Evolutionary conservation across 1,140 invertebrate species (phyloP), one percentile per base, ranked within the genome.

Genomic region (Leucophenga varia): DNA sequence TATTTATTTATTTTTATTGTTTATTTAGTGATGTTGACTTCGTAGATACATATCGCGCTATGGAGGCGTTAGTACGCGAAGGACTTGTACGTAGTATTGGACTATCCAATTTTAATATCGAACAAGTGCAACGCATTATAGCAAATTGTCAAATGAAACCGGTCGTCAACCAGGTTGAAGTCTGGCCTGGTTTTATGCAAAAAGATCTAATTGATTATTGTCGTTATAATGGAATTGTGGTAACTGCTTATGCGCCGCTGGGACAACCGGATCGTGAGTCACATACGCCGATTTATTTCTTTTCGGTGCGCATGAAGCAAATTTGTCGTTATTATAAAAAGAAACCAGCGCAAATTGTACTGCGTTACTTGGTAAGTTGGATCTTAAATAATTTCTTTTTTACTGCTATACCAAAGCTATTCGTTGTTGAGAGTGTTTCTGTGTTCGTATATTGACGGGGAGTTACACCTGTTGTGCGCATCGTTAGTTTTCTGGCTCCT

Each of bases 231-330:
- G 77, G 78, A 14, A 87, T 93, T 41, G 55, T 69, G 3, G 68
- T 93, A 3, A 87, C 83, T 17, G 89, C 84, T 2, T 93, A 91
- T 77, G 83, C 84, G 53, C 89, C 90, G 0, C 79, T 93, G 21
- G 89, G 87, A 5, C 65, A 79, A 78, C 84, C 84, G 13, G 85
- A 82, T 81, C 83, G 84, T n/a, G 83, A 83, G 56, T 79, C 82
- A 0, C 82, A 77, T 3, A 85, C 87, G 51, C 82, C 81, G 2
- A 75, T 73, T 31, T 75, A 85, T 10, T 57, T 86, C 31, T 78
- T 82, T 2, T 84, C 90, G 35, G 73, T 80, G 1, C 78, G 79
- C 34, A 67, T 91, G 2, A 64, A 80, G 12, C 68, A 75, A 40
- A 78, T 90, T 21, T 82, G 78, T 0, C 68, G 81, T 7, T 85